Base-by-base conservation (phyloP, 2,888 invertebrate species). In the Acanthacorydalis orientalis region DNA sequence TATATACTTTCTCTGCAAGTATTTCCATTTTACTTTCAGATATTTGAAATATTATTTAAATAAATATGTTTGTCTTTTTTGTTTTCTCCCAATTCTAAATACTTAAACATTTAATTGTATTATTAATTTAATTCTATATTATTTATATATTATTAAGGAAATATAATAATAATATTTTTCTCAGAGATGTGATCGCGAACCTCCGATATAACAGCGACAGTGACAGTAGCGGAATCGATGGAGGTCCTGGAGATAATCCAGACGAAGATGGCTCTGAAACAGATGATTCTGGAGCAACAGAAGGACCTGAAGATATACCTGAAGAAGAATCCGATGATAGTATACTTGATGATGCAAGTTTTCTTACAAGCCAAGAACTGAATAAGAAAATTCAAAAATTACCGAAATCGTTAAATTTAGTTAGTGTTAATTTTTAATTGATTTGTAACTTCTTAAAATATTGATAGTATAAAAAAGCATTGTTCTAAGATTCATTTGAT, bases 261-360 rank as follows among this genome's bases (percentile, higher is more conserved):
- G 61, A 62, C 32, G 63, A 63, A 49, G 57, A 59, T 12, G 64
- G 63, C 53, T 71, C 59, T 7, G 66, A 65, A 53, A 64, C 65
- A 12, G 65, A 66, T 52, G 64, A 63, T 54, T 77, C 77, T 0
- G 77, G 77, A 6, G 75, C 74, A 12, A 78, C 78, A 0, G 78
- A 78, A 61, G 84, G 85, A 0, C 85, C 85, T 4, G 83, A 83
- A 60, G 78, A 80, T 49, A 65, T 70, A 43, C 68, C 65, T 12
- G 69, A 68, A 40, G 69, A 68, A 48, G 64, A 63, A 11, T 73
- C 72, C 4, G 72, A 74, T 53, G 74, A 81, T 59, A 80, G 80
- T 55, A 86, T 86, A 53, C 82, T 84, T 50, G 88, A 89, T 57
- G 77, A 84, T 47, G 91, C 92, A 60, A 75, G 88, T 51, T 67